phyloP scores from a whole-genome alignment of 2,797 vertebrate genomes.

The Heterohyrax brucei region DNA sequence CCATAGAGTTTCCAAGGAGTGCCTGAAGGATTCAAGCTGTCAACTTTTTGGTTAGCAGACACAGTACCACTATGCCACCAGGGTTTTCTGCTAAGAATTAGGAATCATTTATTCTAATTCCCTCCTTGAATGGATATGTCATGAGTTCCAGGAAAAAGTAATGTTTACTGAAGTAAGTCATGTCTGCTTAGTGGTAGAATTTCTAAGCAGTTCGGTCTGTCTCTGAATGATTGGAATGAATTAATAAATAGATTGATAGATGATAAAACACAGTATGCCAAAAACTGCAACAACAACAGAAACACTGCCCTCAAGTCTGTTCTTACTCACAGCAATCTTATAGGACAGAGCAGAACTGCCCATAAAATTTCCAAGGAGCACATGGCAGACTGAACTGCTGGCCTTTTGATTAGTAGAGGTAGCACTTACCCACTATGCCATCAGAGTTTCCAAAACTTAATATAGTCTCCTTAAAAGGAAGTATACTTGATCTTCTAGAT shows the following conservation, averaged over 20 bases:
- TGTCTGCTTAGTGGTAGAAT: slow-evolving; percentile 6
- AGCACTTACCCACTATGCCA: no score
- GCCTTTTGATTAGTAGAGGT: no score
- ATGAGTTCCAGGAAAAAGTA: neutral
- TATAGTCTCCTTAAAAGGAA: neutral
- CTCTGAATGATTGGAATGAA: neutral
- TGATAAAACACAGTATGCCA: neutral
- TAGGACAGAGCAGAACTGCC: no score
- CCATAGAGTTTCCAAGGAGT: no score
- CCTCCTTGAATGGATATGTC: neutral
- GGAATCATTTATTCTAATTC: slow-evolving; percentile 10
- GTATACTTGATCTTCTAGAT: neutral
- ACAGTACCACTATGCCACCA: no score
- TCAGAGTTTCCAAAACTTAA: neutral
- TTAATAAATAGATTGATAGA: neutral
- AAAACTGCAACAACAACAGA: no score
- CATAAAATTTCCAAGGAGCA: no score
- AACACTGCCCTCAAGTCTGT: no score
- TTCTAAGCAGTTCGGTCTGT: neutral
- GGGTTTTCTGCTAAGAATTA: neutral
- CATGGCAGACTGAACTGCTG: no score
- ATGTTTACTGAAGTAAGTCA: neutral
- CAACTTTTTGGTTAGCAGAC: no score
- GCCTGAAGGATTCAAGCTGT: no score
- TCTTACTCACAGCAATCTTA: no score